phyloP scores from a whole-genome alignment of 2,888 invertebrate species.

The Megamerina dolium region DNA sequence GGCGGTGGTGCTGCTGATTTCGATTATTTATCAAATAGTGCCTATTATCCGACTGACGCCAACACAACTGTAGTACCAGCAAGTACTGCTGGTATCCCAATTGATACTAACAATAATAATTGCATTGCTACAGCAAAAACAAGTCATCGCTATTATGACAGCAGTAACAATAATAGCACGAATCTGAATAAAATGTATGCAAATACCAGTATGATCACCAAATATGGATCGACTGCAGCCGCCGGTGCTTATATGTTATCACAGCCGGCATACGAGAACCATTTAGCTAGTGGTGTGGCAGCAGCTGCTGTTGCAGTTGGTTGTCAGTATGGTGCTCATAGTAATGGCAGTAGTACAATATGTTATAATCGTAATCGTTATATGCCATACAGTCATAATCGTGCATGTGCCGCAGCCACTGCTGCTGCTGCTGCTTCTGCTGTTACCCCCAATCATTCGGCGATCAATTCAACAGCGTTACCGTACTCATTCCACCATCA shows the following conservation, averaged over 20 bases:
- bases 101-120: constrained; percentile 21
- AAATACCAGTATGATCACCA: too few relatives aligned
- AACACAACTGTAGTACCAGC: constrained; percentile 4
- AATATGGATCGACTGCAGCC: background rate
- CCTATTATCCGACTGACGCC: constrained; percentile 12
- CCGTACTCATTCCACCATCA: too few relatives aligned
- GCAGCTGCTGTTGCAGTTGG: background rate
- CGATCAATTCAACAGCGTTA: too few relatives aligned
- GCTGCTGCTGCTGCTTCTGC: constrained; percentile 13
- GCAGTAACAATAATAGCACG: too few relatives aligned
- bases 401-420: constrained; percentile 20
- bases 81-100: constrained; percentile 3
- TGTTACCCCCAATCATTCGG: too few relatives aligned
- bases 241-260: too few relatives aligned
- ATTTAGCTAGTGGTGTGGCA: too few relatives aligned
- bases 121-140: constrained; percentile 9
- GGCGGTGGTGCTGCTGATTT: too few relatives aligned
- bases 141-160: too few relatives aligned
- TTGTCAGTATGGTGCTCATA: constrained; percentile 3
- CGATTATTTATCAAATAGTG: constrained; percentile 14
- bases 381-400: constrained; percentile 43
- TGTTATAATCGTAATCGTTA: constrained; percentile 42
- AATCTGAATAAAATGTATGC: too few relatives aligned
- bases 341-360: background rate
- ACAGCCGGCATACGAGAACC: too few relatives aligned